phyloP scores from a whole-genome alignment of 2,113 vertebrate genomes.

The Climacteris rufus region DNA sequence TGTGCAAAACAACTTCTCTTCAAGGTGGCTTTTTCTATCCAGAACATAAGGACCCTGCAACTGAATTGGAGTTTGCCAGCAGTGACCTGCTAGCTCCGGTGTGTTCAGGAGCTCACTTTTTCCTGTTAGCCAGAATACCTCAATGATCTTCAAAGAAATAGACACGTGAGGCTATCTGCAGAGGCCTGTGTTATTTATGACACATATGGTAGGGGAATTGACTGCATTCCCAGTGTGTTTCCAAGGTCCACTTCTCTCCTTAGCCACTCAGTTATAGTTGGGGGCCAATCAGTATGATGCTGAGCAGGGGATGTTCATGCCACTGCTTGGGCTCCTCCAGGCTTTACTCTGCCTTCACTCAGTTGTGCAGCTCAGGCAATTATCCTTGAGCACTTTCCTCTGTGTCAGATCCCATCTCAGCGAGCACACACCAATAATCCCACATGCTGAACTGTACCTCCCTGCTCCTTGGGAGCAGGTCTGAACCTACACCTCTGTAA shows the following conservation, averaged over 20 bases:
- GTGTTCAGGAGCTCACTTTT: not conserved
- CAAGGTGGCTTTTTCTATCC: not conserved
- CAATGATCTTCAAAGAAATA: not conserved
- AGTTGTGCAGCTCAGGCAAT: not conserved
- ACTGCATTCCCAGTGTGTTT: not conserved
- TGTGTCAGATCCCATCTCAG: not conserved
- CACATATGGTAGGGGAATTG: accelerated
- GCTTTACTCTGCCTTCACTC: not conserved
- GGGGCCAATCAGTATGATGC: not conserved
- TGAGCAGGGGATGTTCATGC: not conserved
- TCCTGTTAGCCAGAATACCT: not conserved
- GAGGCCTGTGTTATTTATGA: not conserved
- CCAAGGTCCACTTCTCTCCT: not conserved
- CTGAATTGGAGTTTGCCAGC: not conserved
- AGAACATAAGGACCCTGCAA: not conserved
- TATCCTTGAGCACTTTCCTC: not conserved
- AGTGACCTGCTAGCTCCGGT: not conserved
- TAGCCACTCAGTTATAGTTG: not conserved
- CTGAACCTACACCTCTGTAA: not conserved
- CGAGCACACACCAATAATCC: not conserved
- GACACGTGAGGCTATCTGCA: not conserved
- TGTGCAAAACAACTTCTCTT: not conserved
- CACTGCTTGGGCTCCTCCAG: not conserved
- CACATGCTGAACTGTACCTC: not conserved
- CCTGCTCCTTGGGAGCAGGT: not conserved